Conservation (phyloP, 1,140 invertebrate genomes). For the Coptotermes formosanus region DNA sequence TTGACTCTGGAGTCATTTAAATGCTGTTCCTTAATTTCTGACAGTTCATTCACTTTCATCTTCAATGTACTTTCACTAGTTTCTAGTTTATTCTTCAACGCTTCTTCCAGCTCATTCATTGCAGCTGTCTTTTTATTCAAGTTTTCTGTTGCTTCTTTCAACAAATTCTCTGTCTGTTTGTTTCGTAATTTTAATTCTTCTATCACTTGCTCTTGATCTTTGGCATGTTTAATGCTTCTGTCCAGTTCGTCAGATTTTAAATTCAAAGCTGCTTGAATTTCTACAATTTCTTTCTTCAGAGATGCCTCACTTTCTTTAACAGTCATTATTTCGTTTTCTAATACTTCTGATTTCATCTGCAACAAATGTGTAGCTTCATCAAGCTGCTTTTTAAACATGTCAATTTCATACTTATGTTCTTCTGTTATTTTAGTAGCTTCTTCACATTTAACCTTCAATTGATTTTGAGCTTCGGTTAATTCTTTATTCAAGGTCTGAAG, state of each 20-base stretch:
- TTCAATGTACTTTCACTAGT: conserved; percentile 44
- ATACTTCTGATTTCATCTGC: conserved; percentile 43
- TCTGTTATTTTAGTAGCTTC: conserved; percentile 41
- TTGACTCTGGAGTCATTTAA: conserved; percentile 42
- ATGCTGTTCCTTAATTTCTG: conserved; percentile 43
- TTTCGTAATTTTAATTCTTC: conserved; percentile 35
- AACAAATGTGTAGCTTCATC: conserved; percentile 43
- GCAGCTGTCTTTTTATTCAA: conserved; percentile 50
- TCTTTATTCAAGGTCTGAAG: conserved; percentile 42
- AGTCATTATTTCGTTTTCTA: conserved; percentile 39
- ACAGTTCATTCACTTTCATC: conserved; percentile 42
- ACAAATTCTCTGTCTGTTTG: conserved; percentile 32
- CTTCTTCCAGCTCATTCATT: conserved; percentile 48
- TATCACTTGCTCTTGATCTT: conserved; percentile 35
- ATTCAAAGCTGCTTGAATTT: conserved; percentile 42
- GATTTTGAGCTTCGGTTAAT: conserved; percentile 45
- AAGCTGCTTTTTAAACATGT: conserved; percentile 45
- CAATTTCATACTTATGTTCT: conserved; percentile 43
- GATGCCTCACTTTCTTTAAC: conserved; percentile 42
- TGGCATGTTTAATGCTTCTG: conserved; percentile 42
- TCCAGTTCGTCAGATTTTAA: conserved; percentile 48
- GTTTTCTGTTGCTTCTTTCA: conserved; percentile 44
- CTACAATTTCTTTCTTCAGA: conserved; percentile 34
- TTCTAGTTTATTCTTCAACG: conserved; percentile 40
- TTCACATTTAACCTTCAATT: conserved; percentile 42